Conservation (phyloP, 2,113 vertebrate species). For the Rhizomys pruinosus region DNA sequence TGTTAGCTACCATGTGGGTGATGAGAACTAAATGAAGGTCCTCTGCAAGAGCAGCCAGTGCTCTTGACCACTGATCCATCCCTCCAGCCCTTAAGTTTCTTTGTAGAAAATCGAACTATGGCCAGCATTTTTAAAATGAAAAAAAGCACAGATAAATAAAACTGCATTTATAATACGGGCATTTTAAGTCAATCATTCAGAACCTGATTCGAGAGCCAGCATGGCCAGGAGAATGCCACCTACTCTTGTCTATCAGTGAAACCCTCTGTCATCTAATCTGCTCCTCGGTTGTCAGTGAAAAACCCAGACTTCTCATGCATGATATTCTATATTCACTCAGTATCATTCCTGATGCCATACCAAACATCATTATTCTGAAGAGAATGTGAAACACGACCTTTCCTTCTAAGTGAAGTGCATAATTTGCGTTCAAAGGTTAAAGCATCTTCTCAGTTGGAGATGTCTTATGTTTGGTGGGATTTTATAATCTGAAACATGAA, state of each 20-base stretch:
- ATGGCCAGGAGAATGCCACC: not conserved
- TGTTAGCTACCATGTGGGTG: no score
- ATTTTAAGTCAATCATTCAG: not conserved
- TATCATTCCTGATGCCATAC: not conserved
- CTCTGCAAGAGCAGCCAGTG: no score
- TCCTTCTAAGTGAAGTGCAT: not conserved
- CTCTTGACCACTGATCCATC: no score
- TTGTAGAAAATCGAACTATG: not conserved
- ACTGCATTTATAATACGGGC: not conserved
- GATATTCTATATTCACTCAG: not conserved
- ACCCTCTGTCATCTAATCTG: not conserved
- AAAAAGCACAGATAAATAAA: not conserved
- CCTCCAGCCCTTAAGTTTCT: not conserved
- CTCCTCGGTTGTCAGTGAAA: not conserved
- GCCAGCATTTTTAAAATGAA: not conserved
- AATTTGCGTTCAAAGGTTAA: slow-evolving; percentile 50
- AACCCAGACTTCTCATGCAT: not conserved
- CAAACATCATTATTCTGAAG: slow-evolving; percentile 34
- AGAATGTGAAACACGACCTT: slow-evolving; percentile 59
- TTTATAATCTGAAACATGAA: slow-evolving; percentile 56
- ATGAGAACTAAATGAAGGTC: no score
- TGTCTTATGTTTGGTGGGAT: slow-evolving; percentile 57
- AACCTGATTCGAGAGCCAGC: not conserved
- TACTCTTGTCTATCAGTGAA: not conserved
- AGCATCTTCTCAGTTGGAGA: not conserved